A percentile compares a stretch with the other conserved stretches of the same genome.
These are phyloP conservation scores for Pogonognathellus flavescens DNA, from an alignment of 1,140 invertebrate species.

Conservation along the genomic window DNA sequence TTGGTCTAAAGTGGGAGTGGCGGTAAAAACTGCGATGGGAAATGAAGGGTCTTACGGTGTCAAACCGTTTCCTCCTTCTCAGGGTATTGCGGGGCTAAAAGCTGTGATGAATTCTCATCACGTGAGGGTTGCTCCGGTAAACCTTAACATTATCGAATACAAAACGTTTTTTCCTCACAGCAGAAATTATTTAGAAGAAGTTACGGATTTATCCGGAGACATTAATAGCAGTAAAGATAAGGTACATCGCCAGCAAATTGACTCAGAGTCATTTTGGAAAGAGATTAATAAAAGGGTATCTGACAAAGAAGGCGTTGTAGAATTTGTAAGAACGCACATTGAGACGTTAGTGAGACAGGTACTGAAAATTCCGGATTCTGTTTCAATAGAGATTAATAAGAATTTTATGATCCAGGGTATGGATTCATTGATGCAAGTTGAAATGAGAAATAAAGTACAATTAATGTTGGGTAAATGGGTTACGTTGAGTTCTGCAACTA, in stretches of 20 bases:
- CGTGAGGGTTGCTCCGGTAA: not conserved
- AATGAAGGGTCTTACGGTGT: not conserved
- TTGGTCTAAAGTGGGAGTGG: not conserved
- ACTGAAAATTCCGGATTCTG: not conserved
- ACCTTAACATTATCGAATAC: not conserved
- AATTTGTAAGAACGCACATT: not conserved
- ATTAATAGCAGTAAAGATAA: not conserved
- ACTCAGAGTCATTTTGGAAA: not conserved
- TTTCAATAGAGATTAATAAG: not conserved
- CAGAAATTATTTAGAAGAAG: not conserved
- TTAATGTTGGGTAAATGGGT: not conserved
- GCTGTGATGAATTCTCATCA: not conserved
- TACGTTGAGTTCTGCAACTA: no score
- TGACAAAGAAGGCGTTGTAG: not conserved
- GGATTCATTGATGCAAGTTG: not conserved
- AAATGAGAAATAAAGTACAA: not conserved
- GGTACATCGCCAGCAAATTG: not conserved
- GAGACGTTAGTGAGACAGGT: not conserved
- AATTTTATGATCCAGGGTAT: not conserved
- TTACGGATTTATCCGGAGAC: not conserved
- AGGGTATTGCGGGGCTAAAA: not conserved
- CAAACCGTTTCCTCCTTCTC: not conserved
- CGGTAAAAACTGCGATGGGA: not conserved
- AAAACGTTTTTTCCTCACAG: not conserved
- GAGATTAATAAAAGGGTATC: not conserved